Percentiles rank a stretch among this genome's conserved stretches.
Conservation (phyloP, 1,140 invertebrate genomes). For the Spodoptera litura region DNA sequence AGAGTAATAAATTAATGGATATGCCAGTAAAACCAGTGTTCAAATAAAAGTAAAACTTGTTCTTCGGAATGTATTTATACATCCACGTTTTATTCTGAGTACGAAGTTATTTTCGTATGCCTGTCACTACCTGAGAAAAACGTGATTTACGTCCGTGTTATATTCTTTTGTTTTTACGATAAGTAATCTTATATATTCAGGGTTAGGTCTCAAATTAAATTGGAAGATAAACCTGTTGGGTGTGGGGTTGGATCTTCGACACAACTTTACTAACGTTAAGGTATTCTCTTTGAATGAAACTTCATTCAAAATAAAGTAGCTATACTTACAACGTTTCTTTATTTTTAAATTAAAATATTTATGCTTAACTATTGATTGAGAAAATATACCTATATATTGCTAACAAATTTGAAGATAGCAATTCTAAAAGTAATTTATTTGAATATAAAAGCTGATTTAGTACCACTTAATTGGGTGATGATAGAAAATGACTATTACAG, state of each 20-base stretch:
- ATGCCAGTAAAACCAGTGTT: neutral
- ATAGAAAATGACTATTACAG: no score
- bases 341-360: no score
- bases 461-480: no score
- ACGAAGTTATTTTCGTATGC: constrained; percentile 47
- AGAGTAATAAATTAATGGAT: constrained; percentile 9
- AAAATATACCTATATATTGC: no score
- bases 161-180: constrained; percentile 31
- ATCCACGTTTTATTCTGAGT: neutral
- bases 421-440: no score
- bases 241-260: neutral
- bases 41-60: constrained; percentile 44
- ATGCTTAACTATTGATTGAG: no score
- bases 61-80: constrained; percentile 35
- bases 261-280: no score
- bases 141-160: constrained; percentile 39
- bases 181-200: constrained; percentile 30
- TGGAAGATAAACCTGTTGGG: constrained; percentile 1
- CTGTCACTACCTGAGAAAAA: constrained; percentile 39
- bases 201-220: constrained; percentile 14
- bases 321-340: no score
- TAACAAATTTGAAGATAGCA: no score
- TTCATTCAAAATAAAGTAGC: no score
- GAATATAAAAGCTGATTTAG: no score
- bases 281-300: no score